Base-by-base conservation (phyloP, 2,797 vertebrate species). In the Hypotaenidia philippensis region DNA sequence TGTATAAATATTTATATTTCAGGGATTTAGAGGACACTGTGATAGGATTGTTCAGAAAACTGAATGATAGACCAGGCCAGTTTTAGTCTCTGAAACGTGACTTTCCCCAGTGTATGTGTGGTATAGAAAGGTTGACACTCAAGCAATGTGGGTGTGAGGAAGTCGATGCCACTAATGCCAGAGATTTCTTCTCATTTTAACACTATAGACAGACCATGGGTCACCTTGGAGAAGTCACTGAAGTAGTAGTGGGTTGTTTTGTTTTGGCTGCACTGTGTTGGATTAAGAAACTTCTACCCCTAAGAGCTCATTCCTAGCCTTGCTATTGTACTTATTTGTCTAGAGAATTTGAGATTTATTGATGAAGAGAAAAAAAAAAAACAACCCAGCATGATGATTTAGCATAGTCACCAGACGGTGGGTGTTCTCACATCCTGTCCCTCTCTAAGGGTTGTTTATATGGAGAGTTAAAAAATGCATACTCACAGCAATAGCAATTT, bases 281-380 rank as follows among this genome's bases (percentile, higher is more conserved):
- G 21, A 72, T 84, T 93, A 87, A 89, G 69, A 86, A 87, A 57
- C n/a, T 82, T 12, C 4, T 32, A 50, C 20, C 27, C 47, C 27
- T 52, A 72, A 83, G 25, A 86, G 27, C 19, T 85, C 1, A 0
- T 80, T 92, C n/a, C 23, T 75, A 81, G 23, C 9, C 10, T 90
- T 13, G 2, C n/a, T 75, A 57, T 65, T 91, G 79, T 77, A 83
- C 87, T 76, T 90, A 44, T 92, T 83, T 87, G 72, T 55, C 27
- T n/a, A 65, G 15, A 90, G 10, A 93, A 77, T 65, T 47, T 63
- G 17, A 95, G 80, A 92, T 94, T 87, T 95, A 93, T 81, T 83
- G 61, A 86, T 93, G 65, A 76, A 81, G 41, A 91, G 29, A 0
- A 88, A 91, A 91, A 63, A 94, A 64, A 94, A n/a, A 31, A 26